Conservation (phyloP, 2,888 invertebrate genomes). For the Macaria notata region DNA sequence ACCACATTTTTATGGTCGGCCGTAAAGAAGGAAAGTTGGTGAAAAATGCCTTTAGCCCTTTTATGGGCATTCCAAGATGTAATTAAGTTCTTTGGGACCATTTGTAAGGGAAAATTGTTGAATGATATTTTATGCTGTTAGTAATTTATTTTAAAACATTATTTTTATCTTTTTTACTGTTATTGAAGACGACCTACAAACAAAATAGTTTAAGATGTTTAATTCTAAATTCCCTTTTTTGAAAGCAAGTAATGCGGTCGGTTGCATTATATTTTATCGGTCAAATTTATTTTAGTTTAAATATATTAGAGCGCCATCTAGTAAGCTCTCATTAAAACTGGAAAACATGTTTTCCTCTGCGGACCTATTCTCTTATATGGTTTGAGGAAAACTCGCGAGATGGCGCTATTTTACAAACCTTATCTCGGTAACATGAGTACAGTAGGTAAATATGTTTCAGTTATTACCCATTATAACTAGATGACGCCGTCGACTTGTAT, state of each 20-base stretch:
- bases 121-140: too few relatives aligned
- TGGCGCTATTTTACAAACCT: constrained; percentile 37
- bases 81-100: neutral
- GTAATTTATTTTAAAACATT: too few relatives aligned
- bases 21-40: constrained; percentile 7
- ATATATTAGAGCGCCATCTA: constrained; percentile 29
- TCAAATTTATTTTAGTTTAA: neutral
- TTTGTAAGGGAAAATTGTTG: too few relatives aligned
- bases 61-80: neutral
- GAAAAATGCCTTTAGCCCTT: constrained; percentile 7
- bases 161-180: too few relatives aligned
- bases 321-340: neutral
- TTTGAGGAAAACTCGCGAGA: constrained; percentile 44
- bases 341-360: constrained; percentile 23
- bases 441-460: neutral
- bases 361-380: neutral
- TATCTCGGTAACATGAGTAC: neutral
- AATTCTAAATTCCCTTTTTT: too few relatives aligned
- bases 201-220: too few relatives aligned
- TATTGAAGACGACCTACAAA: too few relatives aligned
- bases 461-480: constrained; percentile 24
- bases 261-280: too few relatives aligned
- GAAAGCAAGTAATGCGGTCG: too few relatives aligned
- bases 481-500: constrained; percentile 33
- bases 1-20: constrained; percentile 6